Percentiles rank a stretch among this genome's conserved stretches.
phyloP scores from a whole-genome alignment of 2,888 invertebrate genomes.

The Rhagium mordax region DNA sequence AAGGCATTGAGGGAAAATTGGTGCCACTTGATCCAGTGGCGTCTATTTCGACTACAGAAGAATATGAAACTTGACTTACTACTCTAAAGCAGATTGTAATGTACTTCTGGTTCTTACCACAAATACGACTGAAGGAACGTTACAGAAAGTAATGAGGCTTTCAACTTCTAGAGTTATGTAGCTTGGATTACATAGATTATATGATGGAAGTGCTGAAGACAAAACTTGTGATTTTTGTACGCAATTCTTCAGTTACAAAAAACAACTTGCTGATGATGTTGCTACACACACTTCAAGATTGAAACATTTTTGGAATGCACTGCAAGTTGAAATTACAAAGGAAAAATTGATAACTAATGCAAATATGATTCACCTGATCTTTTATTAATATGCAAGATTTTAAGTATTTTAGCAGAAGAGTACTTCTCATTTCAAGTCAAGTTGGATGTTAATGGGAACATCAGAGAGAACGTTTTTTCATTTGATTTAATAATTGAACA shows the following conservation, averaged over 20 bases:
- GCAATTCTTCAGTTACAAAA: slow-evolving; percentile 42
- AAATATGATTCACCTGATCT: not conserved
- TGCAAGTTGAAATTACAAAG: slow-evolving; percentile 3
- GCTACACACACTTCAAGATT: slow-evolving; percentile 37
- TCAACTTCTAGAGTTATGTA: slow-evolving; percentile 43
- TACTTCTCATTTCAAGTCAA: not conserved
- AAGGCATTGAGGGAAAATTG: too few relatives aligned
- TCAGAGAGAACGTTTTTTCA: not conserved
- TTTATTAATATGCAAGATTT: not conserved
- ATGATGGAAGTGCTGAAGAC: slow-evolving; percentile 43
- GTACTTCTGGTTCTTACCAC: slow-evolving; percentile 32
- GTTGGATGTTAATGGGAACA: not conserved
- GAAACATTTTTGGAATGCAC: slow-evolving; percentile 18
- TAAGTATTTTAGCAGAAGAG: not conserved
- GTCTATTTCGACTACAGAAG: too few relatives aligned
- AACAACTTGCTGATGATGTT: slow-evolving; percentile 35
- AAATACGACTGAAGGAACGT: slow-evolving; percentile 48
- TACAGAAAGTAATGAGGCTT: slow-evolving; percentile 47
- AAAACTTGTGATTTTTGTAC: slow-evolving; percentile 45
- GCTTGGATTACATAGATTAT: slow-evolving; percentile 44
- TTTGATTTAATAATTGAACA: too few relatives aligned
- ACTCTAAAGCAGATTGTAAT: too few relatives aligned
- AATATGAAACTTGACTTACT: too few relatives aligned
- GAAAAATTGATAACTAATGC: not conserved
- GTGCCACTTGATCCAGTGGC: too few relatives aligned